These are phyloP conservation scores for Hycleus phaleratus DNA, from an alignment of 1,140 invertebrate genomes.

Conservation along the genomic window DNA sequence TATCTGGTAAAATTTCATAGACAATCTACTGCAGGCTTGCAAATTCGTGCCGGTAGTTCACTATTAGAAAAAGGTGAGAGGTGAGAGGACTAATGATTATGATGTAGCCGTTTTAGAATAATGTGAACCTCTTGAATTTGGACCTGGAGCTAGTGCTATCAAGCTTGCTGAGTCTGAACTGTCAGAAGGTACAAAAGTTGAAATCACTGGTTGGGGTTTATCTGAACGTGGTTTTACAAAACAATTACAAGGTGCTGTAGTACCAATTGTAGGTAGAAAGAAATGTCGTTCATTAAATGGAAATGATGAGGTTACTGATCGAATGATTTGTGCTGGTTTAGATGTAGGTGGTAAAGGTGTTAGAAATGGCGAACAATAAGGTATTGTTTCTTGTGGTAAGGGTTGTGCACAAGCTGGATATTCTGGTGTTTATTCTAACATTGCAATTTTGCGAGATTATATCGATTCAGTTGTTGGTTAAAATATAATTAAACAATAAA, in stretches of 20 bases:
- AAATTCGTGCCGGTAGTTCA: neutral
- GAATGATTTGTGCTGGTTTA: constrained; percentile 41
- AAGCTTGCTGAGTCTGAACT: neutral
- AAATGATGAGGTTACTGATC: too few relatives aligned
- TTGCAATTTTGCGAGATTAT: constrained; percentile 28
- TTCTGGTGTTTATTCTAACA: constrained; percentile 64
- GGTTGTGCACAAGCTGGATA: constrained; percentile 61
- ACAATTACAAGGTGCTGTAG: constrained; percentile 17
- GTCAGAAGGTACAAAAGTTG: neutral
- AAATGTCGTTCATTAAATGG: constrained; percentile 9
- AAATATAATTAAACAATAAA: too few relatives aligned
- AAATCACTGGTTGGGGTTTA: neutral
- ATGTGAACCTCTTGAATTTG: neutral
- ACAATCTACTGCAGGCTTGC: neutral
- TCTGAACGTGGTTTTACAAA: neutral
- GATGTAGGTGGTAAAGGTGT: constrained; percentile 33
- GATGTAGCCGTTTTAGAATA: constrained; percentile 6
- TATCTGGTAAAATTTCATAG: neutral
- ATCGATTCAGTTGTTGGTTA: too few relatives aligned
- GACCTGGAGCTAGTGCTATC: neutral
- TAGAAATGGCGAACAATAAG: constrained; percentile 36
- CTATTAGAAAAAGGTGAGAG: neutral
- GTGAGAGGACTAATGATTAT: constrained; percentile 4
- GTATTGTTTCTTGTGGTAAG: constrained; percentile 64
- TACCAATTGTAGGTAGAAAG: constrained; percentile 28